A percentile compares a stretch with the other conserved stretches of the same genome.
Conservation (phyloP, 2,113 vertebrate genomes). For the Platycercus adscitus region DNA sequence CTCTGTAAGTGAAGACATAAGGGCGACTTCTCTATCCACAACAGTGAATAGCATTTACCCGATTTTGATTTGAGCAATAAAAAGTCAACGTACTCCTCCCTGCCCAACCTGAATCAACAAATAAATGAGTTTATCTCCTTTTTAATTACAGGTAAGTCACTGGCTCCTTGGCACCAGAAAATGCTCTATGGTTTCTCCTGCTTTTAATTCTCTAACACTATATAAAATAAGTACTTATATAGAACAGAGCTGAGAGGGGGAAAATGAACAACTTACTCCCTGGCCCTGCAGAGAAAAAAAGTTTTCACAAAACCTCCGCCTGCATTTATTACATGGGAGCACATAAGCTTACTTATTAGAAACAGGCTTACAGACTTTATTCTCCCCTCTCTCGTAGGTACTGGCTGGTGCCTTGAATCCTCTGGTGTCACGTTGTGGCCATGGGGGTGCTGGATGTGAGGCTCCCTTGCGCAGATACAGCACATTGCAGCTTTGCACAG, state of each 20-base stretch:
- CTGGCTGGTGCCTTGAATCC: neutral
- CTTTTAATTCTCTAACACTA: neutral
- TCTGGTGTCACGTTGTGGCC: neutral
- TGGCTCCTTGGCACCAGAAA: neutral
- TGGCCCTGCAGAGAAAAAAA: neutral
- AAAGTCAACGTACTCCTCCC: neutral
- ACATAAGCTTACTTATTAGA: neutral
- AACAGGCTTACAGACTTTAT: neutral
- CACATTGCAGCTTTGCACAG: neutral
- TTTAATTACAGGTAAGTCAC: slow-evolving; percentile 10
- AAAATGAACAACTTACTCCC: neutral
- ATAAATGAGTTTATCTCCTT: neutral
- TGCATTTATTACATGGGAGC: neutral
- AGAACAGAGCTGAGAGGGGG: neutral
- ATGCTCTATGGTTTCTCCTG: neutral
- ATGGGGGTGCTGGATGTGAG: rapidly evolving
- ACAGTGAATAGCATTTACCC: neutral
- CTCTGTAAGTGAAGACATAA: neutral
- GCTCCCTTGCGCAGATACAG: neutral
- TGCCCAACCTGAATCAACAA: slow-evolving; percentile 24
- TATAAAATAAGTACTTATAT: neutral
- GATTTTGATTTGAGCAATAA: neutral
- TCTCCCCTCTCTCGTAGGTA: neutral
- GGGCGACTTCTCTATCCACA: neutral
- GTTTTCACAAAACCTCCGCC: neutral